These are phyloP conservation scores for Acronicta leporina DNA, from an alignment of 2,888 invertebrate species.

Conservation along the genomic window DNA sequence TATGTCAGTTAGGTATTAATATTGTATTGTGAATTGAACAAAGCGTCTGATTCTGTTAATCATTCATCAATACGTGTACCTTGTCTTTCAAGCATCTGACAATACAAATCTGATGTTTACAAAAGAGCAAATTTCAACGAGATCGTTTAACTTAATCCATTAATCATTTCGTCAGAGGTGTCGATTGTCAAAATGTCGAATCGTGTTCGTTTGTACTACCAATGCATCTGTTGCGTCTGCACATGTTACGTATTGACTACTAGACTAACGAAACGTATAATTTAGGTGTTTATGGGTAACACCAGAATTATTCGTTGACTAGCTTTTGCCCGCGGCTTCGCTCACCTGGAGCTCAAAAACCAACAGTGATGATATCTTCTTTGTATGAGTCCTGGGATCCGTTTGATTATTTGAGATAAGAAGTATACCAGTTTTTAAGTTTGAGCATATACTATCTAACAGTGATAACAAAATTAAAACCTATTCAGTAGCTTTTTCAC, in stretches of 20 bases:
- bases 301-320: too few species aligned
- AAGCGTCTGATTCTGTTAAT: constrained; percentile 36
- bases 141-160: constrained; percentile 54
- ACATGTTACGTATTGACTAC: constrained; percentile 18
- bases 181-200: constrained; percentile 49
- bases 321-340: too few species aligned
- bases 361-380: too few species aligned
- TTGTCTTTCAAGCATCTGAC: constrained; percentile 57
- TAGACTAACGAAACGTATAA: constrained; percentile 41
- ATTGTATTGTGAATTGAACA: constrained; percentile 32
- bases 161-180: constrained; percentile 61
- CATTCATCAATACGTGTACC: constrained; percentile 51
- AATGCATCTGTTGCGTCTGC: constrained; percentile 29
- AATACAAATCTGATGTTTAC: constrained; percentile 54
- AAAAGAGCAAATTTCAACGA: constrained; percentile 55
- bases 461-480: too few species aligned
- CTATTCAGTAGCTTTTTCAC: too few species aligned
- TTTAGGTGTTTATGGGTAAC: constrained; percentile 42
- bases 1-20: constrained; percentile 9
- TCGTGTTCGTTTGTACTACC: constrained; percentile 34
- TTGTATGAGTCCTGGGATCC: too few species aligned
- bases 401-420: too few species aligned
- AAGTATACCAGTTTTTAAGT: too few species aligned
- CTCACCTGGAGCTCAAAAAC: too few species aligned
- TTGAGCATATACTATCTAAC: too few species aligned